These are phyloP conservation scores for Falco berigora DNA, from an alignment of 2,797 vertebrate genomes.

Conservation along the genomic window DNA sequence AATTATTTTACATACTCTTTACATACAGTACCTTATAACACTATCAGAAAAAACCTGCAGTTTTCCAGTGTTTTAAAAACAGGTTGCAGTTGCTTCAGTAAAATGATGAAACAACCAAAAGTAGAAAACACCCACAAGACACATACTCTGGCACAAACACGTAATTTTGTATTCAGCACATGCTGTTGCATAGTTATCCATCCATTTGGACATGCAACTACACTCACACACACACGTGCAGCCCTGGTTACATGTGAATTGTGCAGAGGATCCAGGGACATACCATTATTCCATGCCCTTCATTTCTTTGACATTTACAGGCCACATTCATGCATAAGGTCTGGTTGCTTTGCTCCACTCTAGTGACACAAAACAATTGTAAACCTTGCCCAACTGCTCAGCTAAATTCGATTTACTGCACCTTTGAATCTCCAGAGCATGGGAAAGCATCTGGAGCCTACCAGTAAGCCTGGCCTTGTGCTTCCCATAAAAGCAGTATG, in stretches of 20 bases:
- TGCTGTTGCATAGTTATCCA: neutral
- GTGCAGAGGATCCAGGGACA: neutral
- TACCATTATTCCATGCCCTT: neutral
- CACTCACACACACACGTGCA: fast-evolving
- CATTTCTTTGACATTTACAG: neutral
- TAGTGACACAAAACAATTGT: neutral
- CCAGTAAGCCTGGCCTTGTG: neutral
- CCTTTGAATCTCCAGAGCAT: neutral
- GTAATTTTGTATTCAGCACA: fast-evolving
- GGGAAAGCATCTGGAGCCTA: neutral
- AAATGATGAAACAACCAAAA: neutral
- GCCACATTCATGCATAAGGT: neutral
- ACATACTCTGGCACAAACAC: neutral
- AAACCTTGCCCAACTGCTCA: neutral
- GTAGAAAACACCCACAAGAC: neutral
- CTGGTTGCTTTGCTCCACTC: neutral
- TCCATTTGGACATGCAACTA: neutral
- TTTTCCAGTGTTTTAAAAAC: neutral
- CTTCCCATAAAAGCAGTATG: neutral
- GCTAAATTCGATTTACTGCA: neutral
- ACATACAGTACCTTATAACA: neutral
- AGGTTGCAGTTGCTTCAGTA: neutral
- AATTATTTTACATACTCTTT: neutral
- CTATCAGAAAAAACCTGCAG: neutral
- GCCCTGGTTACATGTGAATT: neutral